phyloP scores from a whole-genome alignment of 2,888 invertebrate genomes.

The Acholoe squamosa region DNA sequence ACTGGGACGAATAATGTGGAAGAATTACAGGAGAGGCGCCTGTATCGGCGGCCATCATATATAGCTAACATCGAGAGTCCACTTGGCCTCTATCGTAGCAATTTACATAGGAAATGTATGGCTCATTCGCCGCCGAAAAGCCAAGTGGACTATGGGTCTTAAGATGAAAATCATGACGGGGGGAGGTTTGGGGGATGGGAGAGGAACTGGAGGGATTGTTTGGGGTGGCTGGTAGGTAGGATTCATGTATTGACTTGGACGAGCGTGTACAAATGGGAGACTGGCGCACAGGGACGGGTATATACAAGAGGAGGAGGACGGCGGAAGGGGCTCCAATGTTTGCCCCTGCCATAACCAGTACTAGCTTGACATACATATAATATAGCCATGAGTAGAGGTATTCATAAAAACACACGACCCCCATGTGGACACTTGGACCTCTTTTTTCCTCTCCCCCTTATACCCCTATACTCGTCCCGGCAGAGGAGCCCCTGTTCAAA shows the following conservation, averaged over 20 bases:
- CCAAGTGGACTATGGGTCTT: too few species aligned
- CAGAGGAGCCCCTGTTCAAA: slow-evolving; percentile 39
- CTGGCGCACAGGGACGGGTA: neutral
- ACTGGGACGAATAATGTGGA: neutral
- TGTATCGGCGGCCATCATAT: neutral
- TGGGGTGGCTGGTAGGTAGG: neutral
- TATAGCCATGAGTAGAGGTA: slow-evolving; percentile 44
- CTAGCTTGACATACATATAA: slow-evolving; percentile 41
- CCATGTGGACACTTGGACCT: slow-evolving; percentile 1
- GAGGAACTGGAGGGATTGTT: neutral
- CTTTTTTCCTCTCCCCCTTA: neutral
- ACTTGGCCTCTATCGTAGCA: too few species aligned
- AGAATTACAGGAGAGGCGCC: neutral
- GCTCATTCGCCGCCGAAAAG: too few species aligned
- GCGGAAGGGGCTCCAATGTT: neutral
- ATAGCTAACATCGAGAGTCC: neutral
- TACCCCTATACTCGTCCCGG: too few species aligned
- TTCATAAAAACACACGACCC: slow-evolving; percentile 40
- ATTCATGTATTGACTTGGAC: slow-evolving; percentile 15
- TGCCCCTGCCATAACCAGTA: slow-evolving; percentile 49
- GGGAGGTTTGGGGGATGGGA: slow-evolving; percentile 11
- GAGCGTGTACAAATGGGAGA: slow-evolving; percentile 38
- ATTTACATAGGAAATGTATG: too few species aligned
- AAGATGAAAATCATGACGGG: neutral
- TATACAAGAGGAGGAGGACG: neutral